phyloP scores from a whole-genome alignment of 2,888 invertebrate species.

The Syrphus vitripennis region DNA sequence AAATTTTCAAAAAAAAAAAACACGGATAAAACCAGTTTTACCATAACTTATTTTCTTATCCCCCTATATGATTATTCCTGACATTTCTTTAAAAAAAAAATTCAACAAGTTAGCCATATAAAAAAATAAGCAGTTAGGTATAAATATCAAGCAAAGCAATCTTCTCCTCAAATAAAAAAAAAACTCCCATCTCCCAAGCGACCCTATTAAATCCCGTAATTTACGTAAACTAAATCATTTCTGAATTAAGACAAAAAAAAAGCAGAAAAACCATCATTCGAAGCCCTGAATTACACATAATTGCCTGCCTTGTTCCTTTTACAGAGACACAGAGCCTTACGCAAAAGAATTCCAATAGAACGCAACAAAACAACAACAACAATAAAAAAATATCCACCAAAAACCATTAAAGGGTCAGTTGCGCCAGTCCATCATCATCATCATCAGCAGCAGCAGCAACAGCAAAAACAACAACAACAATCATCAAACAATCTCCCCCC shows the following conservation, averaged over 20 bases:
- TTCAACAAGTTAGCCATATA: background rate
- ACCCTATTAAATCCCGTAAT: constrained; percentile 58
- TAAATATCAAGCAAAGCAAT: background rate
- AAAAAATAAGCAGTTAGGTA: background rate
- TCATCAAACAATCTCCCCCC: background rate
- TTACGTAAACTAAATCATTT: constrained; percentile 66
- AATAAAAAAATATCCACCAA: constrained; percentile 5
- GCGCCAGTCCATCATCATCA: constrained; percentile 58
- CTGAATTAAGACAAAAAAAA: constrained; percentile 5
- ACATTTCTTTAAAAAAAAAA: background rate
- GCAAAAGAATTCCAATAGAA: constrained; percentile 46
- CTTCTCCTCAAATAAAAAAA: background rate
- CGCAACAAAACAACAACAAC: background rate
- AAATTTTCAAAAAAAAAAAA: background rate
- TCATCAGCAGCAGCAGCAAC: background rate
- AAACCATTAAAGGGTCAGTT: constrained; percentile 66
- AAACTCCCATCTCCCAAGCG: constrained; percentile 7
- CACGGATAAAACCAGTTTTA: background rate
- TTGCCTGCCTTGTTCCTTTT: constrained; percentile 41
- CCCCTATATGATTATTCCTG: background rate
- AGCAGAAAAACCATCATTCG: constrained; percentile 17
- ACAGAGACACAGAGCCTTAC: constrained; percentile 9
- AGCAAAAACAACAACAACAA: background rate
- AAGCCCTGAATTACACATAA: constrained; percentile 65
- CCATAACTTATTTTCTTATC: background rate